Conservation (phyloP, 2,888 invertebrate species). For the Pinctada fucata region DNA sequence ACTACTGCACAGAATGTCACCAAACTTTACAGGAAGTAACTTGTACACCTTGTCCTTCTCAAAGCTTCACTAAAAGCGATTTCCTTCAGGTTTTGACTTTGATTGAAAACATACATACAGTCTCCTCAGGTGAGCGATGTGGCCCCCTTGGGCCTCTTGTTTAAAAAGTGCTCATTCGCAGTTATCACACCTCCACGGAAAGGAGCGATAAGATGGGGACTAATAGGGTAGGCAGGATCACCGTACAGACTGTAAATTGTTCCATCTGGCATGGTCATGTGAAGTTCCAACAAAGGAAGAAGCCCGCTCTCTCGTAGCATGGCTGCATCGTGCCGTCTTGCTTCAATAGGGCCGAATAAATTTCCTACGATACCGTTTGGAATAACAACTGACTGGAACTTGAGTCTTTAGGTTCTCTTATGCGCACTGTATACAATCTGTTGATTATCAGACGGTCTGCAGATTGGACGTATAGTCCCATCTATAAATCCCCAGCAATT, state of each 20-base stretch:
- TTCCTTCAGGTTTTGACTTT: no score
- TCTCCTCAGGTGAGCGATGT: no score
- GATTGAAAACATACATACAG: no score
- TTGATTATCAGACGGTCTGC: slow-evolving; percentile 31
- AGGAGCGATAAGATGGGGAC: slow-evolving; percentile 23
- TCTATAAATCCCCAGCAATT: slow-evolving; percentile 39
- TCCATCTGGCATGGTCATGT: slow-evolving; percentile 12
- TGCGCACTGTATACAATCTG: slow-evolving; percentile 29
- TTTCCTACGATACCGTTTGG: slow-evolving; percentile 40
- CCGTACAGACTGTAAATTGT: slow-evolving; percentile 25
- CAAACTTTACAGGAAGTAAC: no score
- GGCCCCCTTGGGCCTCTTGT: no score
- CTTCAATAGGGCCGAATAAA: slow-evolving; percentile 33
- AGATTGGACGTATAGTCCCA: slow-evolving; percentile 38
- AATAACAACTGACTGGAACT: slow-evolving; percentile 35
- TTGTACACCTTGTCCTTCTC: no score
- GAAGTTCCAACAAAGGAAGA: slow-evolving; percentile 38
- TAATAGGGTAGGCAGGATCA: slow-evolving; percentile 32
- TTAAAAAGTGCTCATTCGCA: slow-evolving; percentile 7
- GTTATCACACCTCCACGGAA: slow-evolving; percentile 20
- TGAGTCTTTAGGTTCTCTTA: slow-evolving; percentile 28
- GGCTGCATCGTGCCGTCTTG: slow-evolving; percentile 21
- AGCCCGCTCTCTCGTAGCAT: slow-evolving; percentile 34
- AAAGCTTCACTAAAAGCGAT: no score
- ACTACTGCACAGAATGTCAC: no score